Conservation (phyloP, 2,888 invertebrate species). For the Anarsia innoxiella region DNA sequence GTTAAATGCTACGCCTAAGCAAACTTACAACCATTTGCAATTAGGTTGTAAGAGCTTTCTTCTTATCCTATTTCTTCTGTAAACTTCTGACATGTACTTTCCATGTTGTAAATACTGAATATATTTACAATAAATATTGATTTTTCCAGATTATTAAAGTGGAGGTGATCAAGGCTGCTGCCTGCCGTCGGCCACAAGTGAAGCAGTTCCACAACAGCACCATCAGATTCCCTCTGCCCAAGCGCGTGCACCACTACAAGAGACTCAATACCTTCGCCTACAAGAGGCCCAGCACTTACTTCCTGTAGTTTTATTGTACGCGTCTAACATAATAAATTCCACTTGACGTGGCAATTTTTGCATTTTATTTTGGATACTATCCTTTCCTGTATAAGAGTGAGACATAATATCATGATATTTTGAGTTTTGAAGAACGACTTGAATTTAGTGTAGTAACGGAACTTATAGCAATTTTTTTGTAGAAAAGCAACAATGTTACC, state of each 20-base stretch:
- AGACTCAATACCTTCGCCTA: slow-evolving; percentile 89
- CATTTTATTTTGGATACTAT: slow-evolving; percentile 18
- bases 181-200: slow-evolving; percentile 94
- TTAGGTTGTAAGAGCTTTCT: neutral
- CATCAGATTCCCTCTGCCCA: slow-evolving; percentile 97
- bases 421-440: no score
- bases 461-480: no score
- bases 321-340: slow-evolving; percentile 45
- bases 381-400: no score
- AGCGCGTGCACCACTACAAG: slow-evolving; percentile 89
- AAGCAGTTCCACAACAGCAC: slow-evolving; percentile 99
- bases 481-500: no score
- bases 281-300: slow-evolving; percentile 87
- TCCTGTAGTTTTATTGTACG: slow-evolving; percentile 68
- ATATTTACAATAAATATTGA: no score
- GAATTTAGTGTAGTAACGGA: no score
- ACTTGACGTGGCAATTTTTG: slow-evolving; percentile 33
- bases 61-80: neutral
- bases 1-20: neutral
- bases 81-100: no score
- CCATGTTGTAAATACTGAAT: no score
- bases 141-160: slow-evolving; percentile 92
- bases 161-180: slow-evolving; percentile 90
- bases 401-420: no score
- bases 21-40: neutral